phyloP scores from a whole-genome alignment of 2,888 invertebrate species.

The Buathra laborator region DNA sequence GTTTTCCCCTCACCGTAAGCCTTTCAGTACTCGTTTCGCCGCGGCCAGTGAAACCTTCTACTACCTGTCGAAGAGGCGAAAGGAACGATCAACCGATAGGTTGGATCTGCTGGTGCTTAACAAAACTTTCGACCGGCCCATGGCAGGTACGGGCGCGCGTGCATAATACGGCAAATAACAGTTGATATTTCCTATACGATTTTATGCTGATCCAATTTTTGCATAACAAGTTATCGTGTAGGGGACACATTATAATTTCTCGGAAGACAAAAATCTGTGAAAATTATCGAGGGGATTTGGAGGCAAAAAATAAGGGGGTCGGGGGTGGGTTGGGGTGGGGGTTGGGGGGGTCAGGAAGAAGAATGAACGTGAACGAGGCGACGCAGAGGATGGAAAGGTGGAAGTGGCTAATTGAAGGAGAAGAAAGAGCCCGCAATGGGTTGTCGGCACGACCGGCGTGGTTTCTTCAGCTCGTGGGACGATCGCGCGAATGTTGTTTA shows the following conservation, averaged over 20 bases:
- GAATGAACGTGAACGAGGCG: slow-evolving; percentile 57
- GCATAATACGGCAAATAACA: slow-evolving; percentile 6
- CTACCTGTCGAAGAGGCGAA: slow-evolving; percentile 61
- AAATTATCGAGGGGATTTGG: neutral
- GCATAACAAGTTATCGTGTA: neutral
- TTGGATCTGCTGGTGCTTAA: slow-evolving; percentile 59
- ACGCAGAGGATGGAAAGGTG: slow-evolving; percentile 66
- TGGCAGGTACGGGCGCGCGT: slow-evolving; percentile 36
- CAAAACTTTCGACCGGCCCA: slow-evolving; percentile 40
- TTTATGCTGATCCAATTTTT: neutral
- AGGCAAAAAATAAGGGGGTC: neutral
- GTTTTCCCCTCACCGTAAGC: slow-evolving; percentile 71
- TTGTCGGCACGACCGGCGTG: slow-evolving; percentile 65
- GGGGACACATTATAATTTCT: neutral
- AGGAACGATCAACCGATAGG: slow-evolving; percentile 30
- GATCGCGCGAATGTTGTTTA: slow-evolving; percentile 83
- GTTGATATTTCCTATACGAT: neutral
- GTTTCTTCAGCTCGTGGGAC: slow-evolving; percentile 70
- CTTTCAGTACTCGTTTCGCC: slow-evolving; percentile 74
- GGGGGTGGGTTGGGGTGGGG: slow-evolving; percentile 33
- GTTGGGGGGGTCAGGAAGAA: slow-evolving; percentile 41
- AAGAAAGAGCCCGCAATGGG: slow-evolving; percentile 67
- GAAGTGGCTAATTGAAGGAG: slow-evolving; percentile 78
- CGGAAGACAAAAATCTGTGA: slow-evolving; percentile 58
- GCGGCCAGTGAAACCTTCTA: slow-evolving; percentile 7